Percentiles rank a stretch among this genome's conserved stretches.
phyloP scores from a whole-genome alignment of 1,140 invertebrate genomes.

The Meloidogyne exigua region DNA sequence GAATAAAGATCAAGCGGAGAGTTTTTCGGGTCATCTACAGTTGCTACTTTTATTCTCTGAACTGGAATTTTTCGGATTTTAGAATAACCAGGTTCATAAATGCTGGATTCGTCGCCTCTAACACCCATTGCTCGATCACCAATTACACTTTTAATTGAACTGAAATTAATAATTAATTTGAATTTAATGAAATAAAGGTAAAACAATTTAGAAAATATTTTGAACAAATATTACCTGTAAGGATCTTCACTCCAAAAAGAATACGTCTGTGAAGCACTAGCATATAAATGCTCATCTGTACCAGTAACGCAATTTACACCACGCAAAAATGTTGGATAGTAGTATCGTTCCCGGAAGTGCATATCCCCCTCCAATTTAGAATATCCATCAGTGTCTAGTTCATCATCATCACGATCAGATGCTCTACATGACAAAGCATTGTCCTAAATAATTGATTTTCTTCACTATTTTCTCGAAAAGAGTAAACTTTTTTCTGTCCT shows the following conservation, averaged over 20 bases:
- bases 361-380: not conserved
- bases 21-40: not conserved
- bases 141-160: not conserved
- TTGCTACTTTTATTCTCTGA: not conserved
- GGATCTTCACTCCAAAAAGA: slow-evolving; percentile 3
- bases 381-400: not conserved
- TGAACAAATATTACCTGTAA: not conserved
- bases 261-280: not conserved
- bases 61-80: not conserved
- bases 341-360: not conserved
- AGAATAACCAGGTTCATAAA: not conserved
- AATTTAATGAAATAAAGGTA: no score
- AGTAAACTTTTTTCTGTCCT: not conserved
- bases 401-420: not conserved
- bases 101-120: not conserved
- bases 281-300: not conserved
- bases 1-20: not conserved
- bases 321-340: not conserved
- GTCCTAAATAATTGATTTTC: not conserved
- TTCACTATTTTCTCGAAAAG: not conserved
- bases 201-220: no score
- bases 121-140: not conserved
- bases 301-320: not conserved
- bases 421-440: not conserved
- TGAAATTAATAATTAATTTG: not conserved